Conservation (phyloP, 2,113 vertebrate species). For the Hippopotamus amphibius region DNA sequence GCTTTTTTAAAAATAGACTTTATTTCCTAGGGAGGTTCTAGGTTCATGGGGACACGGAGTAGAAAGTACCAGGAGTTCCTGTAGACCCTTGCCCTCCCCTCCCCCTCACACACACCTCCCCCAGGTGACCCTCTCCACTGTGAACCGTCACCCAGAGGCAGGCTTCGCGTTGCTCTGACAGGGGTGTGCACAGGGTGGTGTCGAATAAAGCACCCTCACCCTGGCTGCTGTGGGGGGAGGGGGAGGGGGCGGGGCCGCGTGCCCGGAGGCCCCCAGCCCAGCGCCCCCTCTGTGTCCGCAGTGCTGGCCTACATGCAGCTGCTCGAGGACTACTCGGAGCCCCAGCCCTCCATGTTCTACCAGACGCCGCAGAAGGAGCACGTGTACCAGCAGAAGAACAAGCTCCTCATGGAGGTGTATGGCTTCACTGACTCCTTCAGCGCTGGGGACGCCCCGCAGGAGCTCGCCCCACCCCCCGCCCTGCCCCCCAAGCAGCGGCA, state of each 20-base stretch:
- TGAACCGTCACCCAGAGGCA: rapidly evolving
- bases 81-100: rapidly evolving
- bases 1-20: neutral
- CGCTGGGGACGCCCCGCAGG: constrained; percentile 89
- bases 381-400: constrained; percentile 98
- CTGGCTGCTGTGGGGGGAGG: neutral
- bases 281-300: constrained; percentile 80
- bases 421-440: constrained; percentile 95
- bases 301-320: constrained; percentile 99
- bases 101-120: neutral
- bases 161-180: rapidly evolving
- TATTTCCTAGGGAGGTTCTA: neutral
- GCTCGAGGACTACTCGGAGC: constrained; percentile 98
- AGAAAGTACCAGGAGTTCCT: neutral
- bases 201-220: neutral
- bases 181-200: neutral
- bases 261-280: rapidly evolving
- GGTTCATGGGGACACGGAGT: neutral
- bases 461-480: constrained; percentile 93
- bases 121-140: rapidly evolving
- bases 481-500: constrained; percentile 98
- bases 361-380: constrained; percentile 97
- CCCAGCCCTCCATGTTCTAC: constrained; percentile 97
- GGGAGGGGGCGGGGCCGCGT: too few relatives aligned
- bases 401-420: constrained; percentile 96